Base-by-base conservation (phyloP, 2,888 invertebrate species). In the Epistrophe grossulariae region DNA sequence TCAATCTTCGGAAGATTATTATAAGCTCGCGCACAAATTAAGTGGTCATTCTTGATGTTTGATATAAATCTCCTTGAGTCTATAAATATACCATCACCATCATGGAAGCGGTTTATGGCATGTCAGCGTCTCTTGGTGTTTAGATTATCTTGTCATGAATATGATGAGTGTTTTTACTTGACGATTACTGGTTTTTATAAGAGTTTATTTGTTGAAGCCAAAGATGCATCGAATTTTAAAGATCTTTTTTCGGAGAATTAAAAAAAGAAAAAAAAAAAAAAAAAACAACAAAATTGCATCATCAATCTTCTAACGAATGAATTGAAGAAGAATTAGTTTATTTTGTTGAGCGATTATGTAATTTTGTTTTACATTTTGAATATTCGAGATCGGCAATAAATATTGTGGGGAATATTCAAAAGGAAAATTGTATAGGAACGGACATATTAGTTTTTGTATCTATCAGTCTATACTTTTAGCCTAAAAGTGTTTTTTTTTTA, bases 31-130 rank as follows among this genome's bases (percentile, higher is more conserved):
- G 38, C 66, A 68, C 78, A 35, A 60, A 66, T 78, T 55, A 83
- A 83, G 82, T 83, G 68, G 73, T 62, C 60, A 68, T 45, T 71
- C 35, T 78, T 82, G 72, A 77, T 78, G 50, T 68, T 50, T 50
- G 45, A 64, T 66, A 40, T 71, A 28, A 70, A 57, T 72, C 71
- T 71, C 70, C 38, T 60, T 74, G 66, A 43, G n/a, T 68, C 50
- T 78, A 71, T 78, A 40, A 52, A 70, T 64, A 64, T 35, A 79
- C 6, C 11, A 43, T 31, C 59, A 24, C 8, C 10, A 45, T 4
- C 10, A 31, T 55, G 24, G 66, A 73, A 79, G 66, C 40, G 66
- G 73, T 70, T 60, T 80, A 74, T 60, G 28, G 59, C 15, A 59
- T 66, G 62, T 45, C 55, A 70, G 19, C 55, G 50, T 35, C 57